A percentile compares a stretch with the other conserved stretches of the same genome.
Evolutionary conservation across 2,113 vertebrate genomes (phyloP).

Genomic region (Columbina picui): DNA sequence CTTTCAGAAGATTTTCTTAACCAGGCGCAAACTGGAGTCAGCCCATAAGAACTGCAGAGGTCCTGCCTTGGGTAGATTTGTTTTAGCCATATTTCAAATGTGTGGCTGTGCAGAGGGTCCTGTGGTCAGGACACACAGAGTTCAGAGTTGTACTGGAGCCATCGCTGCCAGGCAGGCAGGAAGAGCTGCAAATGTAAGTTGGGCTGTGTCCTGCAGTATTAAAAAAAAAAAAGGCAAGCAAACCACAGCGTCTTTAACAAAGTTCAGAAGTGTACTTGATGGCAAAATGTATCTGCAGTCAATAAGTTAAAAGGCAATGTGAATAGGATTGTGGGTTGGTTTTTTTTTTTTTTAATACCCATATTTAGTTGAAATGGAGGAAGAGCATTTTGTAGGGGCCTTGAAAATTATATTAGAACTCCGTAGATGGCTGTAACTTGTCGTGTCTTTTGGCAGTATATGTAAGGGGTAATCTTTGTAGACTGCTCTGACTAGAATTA

Average conservation of each 20-base stretch:
- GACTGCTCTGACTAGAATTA: background rate
- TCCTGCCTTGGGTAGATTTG: background rate
- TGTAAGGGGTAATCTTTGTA: background rate
- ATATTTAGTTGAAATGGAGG: background rate
- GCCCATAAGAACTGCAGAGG: fast-evolving
- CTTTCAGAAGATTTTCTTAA: background rate
- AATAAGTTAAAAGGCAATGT: background rate
- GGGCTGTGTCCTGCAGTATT: background rate
- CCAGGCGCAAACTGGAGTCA: background rate
- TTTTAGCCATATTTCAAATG: fast-evolving
- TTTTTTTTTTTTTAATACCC: background rate
- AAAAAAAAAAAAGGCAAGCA: background rate
- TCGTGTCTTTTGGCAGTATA: background rate
- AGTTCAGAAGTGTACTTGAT: background rate
- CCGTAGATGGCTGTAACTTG: background rate
- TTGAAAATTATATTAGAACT: background rate
- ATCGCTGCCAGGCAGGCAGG: background rate
- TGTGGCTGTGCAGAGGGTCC: fast-evolving
- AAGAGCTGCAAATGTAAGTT: background rate
- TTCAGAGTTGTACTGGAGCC: background rate
- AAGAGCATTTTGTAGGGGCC: background rate
- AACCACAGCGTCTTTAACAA: background rate
- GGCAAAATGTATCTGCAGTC: background rate
- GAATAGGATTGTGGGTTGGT: background rate
- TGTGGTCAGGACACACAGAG: background rate